Percentiles rank a stretch among this genome's conserved stretches.
Evolutionary conservation across 2,113 vertebrate genomes (phyloP).

Genomic region (Chaetops frenatus): DNA sequence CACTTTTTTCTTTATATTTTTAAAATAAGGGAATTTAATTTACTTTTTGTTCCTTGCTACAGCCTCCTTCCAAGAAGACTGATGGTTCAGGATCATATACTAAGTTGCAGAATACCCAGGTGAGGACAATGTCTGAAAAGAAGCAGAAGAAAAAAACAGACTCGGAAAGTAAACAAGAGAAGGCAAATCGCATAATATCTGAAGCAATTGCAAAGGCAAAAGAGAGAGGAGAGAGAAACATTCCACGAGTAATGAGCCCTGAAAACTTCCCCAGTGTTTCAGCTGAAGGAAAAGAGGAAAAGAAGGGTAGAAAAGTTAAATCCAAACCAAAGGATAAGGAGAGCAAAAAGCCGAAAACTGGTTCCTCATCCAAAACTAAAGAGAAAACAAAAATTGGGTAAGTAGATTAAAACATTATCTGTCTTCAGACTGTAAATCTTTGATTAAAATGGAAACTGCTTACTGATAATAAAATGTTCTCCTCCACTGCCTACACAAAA

Average conservation of each 20-base stretch:
- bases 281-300: slow-evolving; percentile 78
- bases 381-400: slow-evolving; percentile 97
- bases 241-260: slow-evolving; percentile 95
- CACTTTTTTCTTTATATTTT: neutral
- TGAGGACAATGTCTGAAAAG: slow-evolving; percentile 85
- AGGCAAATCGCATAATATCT: slow-evolving; percentile 97
- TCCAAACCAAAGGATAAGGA: slow-evolving; percentile 85
- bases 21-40: neutral
- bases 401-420: slow-evolving; percentile 44
- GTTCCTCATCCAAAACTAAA: slow-evolving; percentile 84
- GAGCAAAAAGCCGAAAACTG: slow-evolving; percentile 83
- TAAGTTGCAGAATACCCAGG: slow-evolving; percentile 87
- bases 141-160: slow-evolving; percentile 83
- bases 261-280: slow-evolving; percentile 94
- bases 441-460: slow-evolving; percentile 5
- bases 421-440: neutral
- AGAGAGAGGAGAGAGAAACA: slow-evolving; percentile 95
- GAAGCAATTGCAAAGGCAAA: slow-evolving; percentile 95
- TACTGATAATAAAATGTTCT: slow-evolving; percentile 19
- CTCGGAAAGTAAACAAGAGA: slow-evolving; percentile 94
- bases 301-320: slow-evolving; percentile 82
- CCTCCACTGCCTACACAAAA: slow-evolving; percentile 1
- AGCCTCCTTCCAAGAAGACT: slow-evolving; percentile 88
- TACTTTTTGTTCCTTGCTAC: slow-evolving; percentile 4
- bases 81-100: slow-evolving; percentile 87